Conservation (phyloP, 1,140 invertebrate species). For the Drosophila tristis region DNA sequence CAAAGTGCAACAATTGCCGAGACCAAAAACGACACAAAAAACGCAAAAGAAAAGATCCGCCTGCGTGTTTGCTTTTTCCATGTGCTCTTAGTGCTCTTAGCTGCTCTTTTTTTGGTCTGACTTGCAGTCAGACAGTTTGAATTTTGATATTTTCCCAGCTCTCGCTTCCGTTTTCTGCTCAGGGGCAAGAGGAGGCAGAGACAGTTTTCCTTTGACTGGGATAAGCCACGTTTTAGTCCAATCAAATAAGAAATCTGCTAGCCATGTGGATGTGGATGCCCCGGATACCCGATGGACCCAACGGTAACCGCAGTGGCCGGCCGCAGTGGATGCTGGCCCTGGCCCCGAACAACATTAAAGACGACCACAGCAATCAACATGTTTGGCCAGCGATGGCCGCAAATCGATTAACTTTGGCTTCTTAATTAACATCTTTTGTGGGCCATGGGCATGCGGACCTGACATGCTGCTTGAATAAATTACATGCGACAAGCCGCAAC, state of each 20-base stretch:
- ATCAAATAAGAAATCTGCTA: constrained; percentile 17
- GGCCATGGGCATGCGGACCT: constrained; percentile 25
- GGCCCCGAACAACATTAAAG: constrained; percentile 47
- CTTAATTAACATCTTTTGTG: constrained; percentile 76
- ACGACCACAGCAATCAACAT: constrained; percentile 40
- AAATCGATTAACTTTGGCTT: constrained; percentile 80
- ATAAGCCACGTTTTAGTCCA: constrained; percentile 20
- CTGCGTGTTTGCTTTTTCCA: constrained; percentile 1
- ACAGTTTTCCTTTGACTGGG: constrained; percentile 30
- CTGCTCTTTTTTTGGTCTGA: constrained; percentile 27
- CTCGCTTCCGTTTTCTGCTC: constrained; percentile 14
- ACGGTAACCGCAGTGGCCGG: background rate
- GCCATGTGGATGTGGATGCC: background rate
- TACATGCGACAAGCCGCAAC: constrained; percentile 50
- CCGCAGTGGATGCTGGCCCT: background rate
- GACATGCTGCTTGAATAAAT: constrained; percentile 53
- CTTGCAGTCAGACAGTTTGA: constrained; percentile 8
- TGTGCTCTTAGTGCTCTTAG: constrained; percentile 16
- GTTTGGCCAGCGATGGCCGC: constrained; percentile 28
- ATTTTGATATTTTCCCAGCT: background rate
- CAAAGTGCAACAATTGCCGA: constrained; percentile 34
- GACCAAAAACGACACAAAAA: constrained; percentile 13
- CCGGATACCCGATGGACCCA: background rate
- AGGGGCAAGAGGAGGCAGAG: constrained; percentile 3
- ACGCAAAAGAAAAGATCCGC: too few relatives aligned